Evolutionary conservation across 2,797 vertebrate genomes (phyloP).

Genomic region (Spea hammondii): DNA sequence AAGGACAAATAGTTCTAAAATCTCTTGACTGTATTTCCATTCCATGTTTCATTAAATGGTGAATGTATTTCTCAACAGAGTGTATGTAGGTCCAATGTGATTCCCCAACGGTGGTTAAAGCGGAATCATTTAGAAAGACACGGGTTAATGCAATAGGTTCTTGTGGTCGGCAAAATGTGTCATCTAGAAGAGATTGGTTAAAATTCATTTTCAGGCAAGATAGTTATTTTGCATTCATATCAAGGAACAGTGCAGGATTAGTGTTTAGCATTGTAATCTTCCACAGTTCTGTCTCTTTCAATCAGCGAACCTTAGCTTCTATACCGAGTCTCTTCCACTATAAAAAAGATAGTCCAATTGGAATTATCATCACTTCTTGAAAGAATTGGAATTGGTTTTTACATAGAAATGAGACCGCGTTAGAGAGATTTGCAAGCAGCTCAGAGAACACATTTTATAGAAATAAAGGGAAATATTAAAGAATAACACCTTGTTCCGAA

Average conservation of each 20-base stretch:
- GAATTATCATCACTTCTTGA: slow-evolving; percentile 52
- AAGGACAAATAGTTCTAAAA: no score
- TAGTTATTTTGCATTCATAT: slow-evolving; percentile 38
- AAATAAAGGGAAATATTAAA: slow-evolving; percentile 45
- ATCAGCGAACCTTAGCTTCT: slow-evolving; percentile 44
- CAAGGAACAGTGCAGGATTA: slow-evolving; percentile 45
- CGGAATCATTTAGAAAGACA: background rate
- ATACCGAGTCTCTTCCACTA: slow-evolving; percentile 49
- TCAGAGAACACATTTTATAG: slow-evolving; percentile 38
- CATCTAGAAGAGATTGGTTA: slow-evolving; percentile 41
- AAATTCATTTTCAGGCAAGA: slow-evolving; percentile 33
- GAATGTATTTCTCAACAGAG: background rate
- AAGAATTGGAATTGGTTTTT: slow-evolving; percentile 55
- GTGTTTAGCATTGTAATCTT: slow-evolving; percentile 48
- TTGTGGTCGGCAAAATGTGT: slow-evolving; percentile 12
- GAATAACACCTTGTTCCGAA: slow-evolving; percentile 13
- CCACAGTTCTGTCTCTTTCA: slow-evolving; percentile 52
- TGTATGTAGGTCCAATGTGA: background rate
- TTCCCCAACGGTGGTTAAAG: slow-evolving; percentile 6
- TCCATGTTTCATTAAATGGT: background rate
- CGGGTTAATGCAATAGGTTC: slow-evolving; percentile 28
- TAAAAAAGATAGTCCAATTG: slow-evolving; percentile 47
- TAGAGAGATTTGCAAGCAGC: slow-evolving; percentile 37
- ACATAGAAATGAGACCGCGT: slow-evolving; percentile 50
- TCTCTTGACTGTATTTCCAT: no score